Conservation (phyloP, 1,140 invertebrate species). For the Lordiphosa clarofinis region DNA sequence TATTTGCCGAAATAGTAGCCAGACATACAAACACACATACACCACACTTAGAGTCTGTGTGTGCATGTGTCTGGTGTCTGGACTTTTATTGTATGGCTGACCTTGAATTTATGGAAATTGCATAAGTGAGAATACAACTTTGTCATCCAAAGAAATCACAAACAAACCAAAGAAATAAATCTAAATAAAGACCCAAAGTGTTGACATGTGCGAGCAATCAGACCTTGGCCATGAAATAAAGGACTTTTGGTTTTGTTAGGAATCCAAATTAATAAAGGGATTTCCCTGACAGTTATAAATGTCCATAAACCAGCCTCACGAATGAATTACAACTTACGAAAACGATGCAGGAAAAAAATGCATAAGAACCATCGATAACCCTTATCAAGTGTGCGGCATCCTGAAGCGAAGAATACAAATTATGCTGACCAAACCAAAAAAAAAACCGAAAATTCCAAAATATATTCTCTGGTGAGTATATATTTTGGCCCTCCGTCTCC, state of each 20-base stretch:
- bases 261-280: slow-evolving; percentile 14
- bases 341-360: slow-evolving; percentile 15
- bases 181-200: slow-evolving; percentile 3
- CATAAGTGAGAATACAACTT: slow-evolving; percentile 68
- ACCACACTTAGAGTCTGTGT: not conserved
- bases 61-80: slow-evolving; percentile 46
- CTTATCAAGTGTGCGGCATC: slow-evolving; percentile 64
- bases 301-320: slow-evolving; percentile 1
- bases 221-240: slow-evolving; percentile 56
- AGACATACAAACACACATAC: slow-evolving; percentile 28
- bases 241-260: slow-evolving; percentile 23
- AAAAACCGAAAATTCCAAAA: not conserved
- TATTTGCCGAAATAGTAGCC: slow-evolving; percentile 49
- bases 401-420: slow-evolving; percentile 53
- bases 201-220: slow-evolving; percentile 13
- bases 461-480: slow-evolving; percentile 6
- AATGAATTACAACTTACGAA: slow-evolving; percentile 45
- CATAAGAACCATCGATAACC: slow-evolving; percentile 62
- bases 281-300: not conserved
- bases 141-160: slow-evolving; percentile 59
- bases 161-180: slow-evolving; percentile 12
- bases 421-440: slow-evolving; percentile 50
- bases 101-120: slow-evolving; percentile 77
- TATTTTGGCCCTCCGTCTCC: slow-evolving; percentile 8
- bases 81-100: slow-evolving; percentile 64